phyloP scores from a whole-genome alignment of 2,888 invertebrate genomes.

The Halictus quadricinctus region DNA sequence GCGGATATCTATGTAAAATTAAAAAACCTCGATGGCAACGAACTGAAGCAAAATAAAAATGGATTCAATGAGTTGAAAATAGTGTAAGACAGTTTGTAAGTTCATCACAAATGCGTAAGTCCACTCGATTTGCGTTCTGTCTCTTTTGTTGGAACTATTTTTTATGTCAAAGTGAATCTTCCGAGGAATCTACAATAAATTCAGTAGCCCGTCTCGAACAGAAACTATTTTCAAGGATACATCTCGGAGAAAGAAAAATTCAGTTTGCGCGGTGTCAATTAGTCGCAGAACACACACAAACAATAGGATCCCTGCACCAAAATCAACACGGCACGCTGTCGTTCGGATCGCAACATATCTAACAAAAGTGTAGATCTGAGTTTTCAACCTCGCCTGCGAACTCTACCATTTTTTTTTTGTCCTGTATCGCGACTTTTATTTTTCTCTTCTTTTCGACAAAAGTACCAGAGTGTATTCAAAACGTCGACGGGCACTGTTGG shows the following conservation, averaged over 20 bases:
- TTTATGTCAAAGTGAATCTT: too few relatives aligned
- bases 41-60: neutral
- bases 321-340: neutral
- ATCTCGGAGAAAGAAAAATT: neutral
- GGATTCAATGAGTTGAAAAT: neutral
- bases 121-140: too few relatives aligned
- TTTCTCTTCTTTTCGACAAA: neutral
- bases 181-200: neutral
- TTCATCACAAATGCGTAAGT: too few relatives aligned
- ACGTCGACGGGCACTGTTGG: neutral
- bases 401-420: neutral
- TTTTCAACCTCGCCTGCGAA: neutral
- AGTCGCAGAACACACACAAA: neutral
- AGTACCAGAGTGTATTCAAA: neutral
- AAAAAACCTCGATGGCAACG: too few relatives aligned
- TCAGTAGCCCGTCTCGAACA: neutral
- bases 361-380: neutral
- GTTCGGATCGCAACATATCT: neutral
- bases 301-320: neutral
- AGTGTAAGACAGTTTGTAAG: too few relatives aligned
- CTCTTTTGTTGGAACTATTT: too few relatives aligned
- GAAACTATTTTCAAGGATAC: neutral
- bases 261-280: neutral
- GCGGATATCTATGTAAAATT: neutral
- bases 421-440: neutral